These are phyloP conservation scores for Sebastes matsubarae DNA, from an alignment of 2,797 vertebrate genomes.

Conservation along the genomic window DNA sequence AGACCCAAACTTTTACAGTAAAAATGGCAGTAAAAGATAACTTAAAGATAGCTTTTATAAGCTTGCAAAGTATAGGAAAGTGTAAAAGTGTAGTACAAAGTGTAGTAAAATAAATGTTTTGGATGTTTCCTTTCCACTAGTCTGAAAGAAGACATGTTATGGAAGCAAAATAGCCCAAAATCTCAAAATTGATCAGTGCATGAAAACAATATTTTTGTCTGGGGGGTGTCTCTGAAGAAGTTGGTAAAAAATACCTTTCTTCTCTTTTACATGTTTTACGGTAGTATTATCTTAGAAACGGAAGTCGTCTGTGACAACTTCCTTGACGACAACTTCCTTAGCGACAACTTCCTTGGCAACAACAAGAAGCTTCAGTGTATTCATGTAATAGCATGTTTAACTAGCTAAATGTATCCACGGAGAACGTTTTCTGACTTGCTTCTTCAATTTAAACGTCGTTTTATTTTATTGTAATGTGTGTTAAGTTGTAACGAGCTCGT, in stretches of 20 bases:
- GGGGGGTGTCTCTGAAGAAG: not conserved
- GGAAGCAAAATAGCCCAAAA: not conserved
- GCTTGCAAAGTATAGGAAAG: no score
- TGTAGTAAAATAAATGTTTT: not conserved
- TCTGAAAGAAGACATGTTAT: not conserved
- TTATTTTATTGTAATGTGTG: fast-evolving
- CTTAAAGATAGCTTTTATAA: no score
- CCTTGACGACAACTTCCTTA: constrained; percentile 76
- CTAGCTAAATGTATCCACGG: not conserved
- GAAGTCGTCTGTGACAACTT: constrained; percentile 62
- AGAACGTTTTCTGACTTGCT: not conserved
- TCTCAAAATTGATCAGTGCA: not conserved
- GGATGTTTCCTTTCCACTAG: not conserved
- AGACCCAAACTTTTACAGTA: no score
- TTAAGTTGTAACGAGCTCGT: not conserved
- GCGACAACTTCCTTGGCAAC: constrained; percentile 74
- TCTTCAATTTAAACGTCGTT: not conserved
- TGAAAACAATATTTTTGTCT: not conserved
- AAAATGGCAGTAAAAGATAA: no score
- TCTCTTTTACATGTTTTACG: constrained; percentile 48
- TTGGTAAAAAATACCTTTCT: not conserved
- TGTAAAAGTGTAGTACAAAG: no score
- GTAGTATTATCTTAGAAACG: constrained; percentile 34
- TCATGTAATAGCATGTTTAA: not conserved
- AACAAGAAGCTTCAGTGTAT: constrained; percentile 11